These are phyloP conservation scores for Ceratina australensis DNA, from an alignment of 1,140 invertebrate species.

Conservation along the genomic window DNA sequence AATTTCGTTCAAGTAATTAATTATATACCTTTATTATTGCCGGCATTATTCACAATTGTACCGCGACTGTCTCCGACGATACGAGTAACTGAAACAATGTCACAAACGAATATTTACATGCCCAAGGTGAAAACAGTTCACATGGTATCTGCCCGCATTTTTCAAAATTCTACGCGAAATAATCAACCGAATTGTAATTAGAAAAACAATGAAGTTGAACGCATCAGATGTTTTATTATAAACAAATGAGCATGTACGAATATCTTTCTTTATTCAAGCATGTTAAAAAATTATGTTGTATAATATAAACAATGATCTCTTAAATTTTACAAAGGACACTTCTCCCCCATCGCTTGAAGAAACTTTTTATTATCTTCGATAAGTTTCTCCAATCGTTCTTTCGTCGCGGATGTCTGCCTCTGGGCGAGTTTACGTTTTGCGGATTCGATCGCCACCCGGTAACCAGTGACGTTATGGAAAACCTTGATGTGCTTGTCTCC, in stretches of 20 bases:
- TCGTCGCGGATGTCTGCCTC: slow-evolving; percentile 84
- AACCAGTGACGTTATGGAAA: slow-evolving; percentile 90
- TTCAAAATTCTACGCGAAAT: slow-evolving; percentile 7
- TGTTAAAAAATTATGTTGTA: slow-evolving; percentile 44
- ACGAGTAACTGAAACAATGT: slow-evolving; percentile 1
- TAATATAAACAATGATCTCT: slow-evolving; percentile 5
- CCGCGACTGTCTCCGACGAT: background rate
- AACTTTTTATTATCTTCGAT: slow-evolving; percentile 84
- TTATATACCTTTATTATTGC: slow-evolving; percentile 35
- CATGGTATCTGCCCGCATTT: background rate
- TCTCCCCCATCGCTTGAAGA: slow-evolving; percentile 78
- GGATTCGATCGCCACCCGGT: slow-evolving; percentile 84
- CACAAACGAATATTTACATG: slow-evolving; percentile 27
- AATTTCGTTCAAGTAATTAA: background rate
- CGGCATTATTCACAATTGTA: background rate
- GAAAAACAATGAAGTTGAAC: slow-evolving; percentile 9
- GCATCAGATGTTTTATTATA: slow-evolving; percentile 1
- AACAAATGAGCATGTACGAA: slow-evolving; percentile 37
- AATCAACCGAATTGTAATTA: background rate
- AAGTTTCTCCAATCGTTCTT: slow-evolving; percentile 86
- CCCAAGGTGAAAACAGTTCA: slow-evolving; percentile 15
- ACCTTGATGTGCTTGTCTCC: slow-evolving; percentile 89
- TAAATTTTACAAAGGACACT: slow-evolving; percentile 46
- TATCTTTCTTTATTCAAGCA: slow-evolving; percentile 48
- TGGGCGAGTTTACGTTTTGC: slow-evolving; percentile 84